Base-by-base conservation (phyloP, 2,888 invertebrate genomes). In the Parochlus steinenii region DNA sequence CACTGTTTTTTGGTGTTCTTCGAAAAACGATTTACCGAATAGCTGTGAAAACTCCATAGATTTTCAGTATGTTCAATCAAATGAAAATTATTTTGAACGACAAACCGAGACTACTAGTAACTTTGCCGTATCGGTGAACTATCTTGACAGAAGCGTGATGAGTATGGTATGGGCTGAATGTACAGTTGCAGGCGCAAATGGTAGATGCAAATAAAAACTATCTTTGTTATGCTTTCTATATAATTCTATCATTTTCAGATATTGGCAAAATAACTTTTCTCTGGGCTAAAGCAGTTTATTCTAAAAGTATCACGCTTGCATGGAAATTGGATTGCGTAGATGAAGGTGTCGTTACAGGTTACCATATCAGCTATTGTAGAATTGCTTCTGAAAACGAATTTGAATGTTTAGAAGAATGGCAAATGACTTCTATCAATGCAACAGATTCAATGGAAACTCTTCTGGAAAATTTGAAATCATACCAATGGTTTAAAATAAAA, bases 261-360 rank as follows among this genome's bases (percentile, higher is more conserved):
- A 36, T 36, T 16, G 36, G 36, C 17, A 14, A 8, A 8, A 14
- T 36, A 11, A 22, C 16, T 5, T 36, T 30, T n/a, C 10, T 36
- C 2, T 36, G 36, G 36, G 15, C 14, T 18, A 16, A 6, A 4
- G 24, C 15, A 8, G 5, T 5, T n/a, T n/a, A n/a, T n/a, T n/a
- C n/a, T n/a, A n/a, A n/a, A n/a, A n/a, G n/a, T n/a, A 24, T 30
- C 5, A 4, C 12, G 3, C n/a, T 36, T 12, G 12, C 17, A 10
- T 36, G 36, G 36, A 24, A 36, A 12, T 20, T 36, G 11, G 30
- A 36, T 20, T 36, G 36, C 18, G 36, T 18, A 10, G 36, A 36
- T 28, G 28, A 36, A 24, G 15, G 22, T 3, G 30, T 36, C 6
- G 23, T 30, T 12, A 7, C 4, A 6, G 36, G 24, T 7, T 36